Evolutionary conservation across 2,797 vertebrate species (phyloP), one percentile per base, ranked within the genome.

Genomic region (Enteromius afrohamiltoni): DNA sequence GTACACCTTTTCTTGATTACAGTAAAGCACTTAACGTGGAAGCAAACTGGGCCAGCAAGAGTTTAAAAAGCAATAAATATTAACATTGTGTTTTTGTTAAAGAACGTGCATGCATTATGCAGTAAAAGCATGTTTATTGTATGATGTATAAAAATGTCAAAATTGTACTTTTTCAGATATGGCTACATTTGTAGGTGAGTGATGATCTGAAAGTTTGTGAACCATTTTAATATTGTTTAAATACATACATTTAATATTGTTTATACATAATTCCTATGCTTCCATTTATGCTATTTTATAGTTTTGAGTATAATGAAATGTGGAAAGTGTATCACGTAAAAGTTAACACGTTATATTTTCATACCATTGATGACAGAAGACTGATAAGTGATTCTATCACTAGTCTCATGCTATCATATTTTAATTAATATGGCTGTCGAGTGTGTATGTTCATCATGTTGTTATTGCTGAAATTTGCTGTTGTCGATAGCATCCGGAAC

Each of bases 221-320:
- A 53, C 29, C 29, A 1, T 34, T 75, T 40, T 75, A 40, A 40
- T 55, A 74, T 34, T 14, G 47, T 53, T 74, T 13, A 55, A 14
- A 55, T 21, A 3, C 42, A 45, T 45, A 13, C 42, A 45, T 45
- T 45, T 45, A 45, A 45, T 45, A 45, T 13, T 45, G 42, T 4
- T 45, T 11, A 13, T 45, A 10, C 21, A 75, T 55, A 37, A 40
- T 37, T 55, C 31, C 19, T 6, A 37, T n/a, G 14, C 31, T 58
- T 40, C 29, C 19, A 40, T 37, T 58, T 53, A 53, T n/a, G 26
- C 71, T 55, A 21, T 40, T 67, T 67, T 21, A 14, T 23, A 10
- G 51, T 26, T 58, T 58, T 58, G n/a, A 76, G 23, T 55, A 37
- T 53, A 14, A 9, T 55, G n/a, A 75, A 75, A 75, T 75, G 6